These are phyloP conservation scores for Leucopsar rothschildi DNA, from an alignment of 2,113 vertebrate species.

Conservation along the genomic window DNA sequence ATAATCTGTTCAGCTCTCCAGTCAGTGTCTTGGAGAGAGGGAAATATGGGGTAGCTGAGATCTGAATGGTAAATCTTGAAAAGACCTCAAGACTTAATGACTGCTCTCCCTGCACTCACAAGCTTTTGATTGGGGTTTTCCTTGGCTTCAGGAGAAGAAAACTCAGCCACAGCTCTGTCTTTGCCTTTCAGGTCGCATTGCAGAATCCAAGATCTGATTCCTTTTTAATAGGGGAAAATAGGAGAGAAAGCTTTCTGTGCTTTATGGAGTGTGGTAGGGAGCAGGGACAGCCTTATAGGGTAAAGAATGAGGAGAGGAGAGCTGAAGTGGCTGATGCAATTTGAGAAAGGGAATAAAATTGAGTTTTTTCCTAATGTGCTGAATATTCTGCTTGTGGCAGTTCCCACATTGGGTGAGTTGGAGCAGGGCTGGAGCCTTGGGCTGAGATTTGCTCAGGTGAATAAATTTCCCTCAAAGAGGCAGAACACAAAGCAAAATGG, in stretches of 20 bases:
- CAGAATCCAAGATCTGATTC: not conserved
- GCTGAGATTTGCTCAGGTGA: not conserved
- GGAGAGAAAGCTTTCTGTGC: not conserved
- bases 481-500: not conserved
- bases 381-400: not conserved
- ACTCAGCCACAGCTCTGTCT: not conserved
- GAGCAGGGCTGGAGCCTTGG: not conserved
- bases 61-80: not conserved
- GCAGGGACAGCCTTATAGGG: constrained; percentile 50
- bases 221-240: not conserved
- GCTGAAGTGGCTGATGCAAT: not conserved
- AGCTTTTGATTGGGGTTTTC: not conserved
- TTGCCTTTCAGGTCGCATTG: not conserved
- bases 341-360: not conserved
- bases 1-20: constrained; percentile 2
- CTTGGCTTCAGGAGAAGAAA: not conserved
- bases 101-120: not conserved
- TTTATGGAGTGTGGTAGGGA: not conserved
- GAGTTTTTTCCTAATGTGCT: not conserved
- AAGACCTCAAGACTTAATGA: not conserved
- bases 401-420: not conserved
- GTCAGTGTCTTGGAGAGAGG: not conserved
- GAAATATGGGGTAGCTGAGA: not conserved
- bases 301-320: constrained; percentile 50
- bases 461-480: not conserved